A percentile compares a stretch with the other conserved stretches of the same genome.
Evolutionary conservation across 1,140 invertebrate genomes (phyloP).

Genomic region (Zaprionus ornatus): DNA sequence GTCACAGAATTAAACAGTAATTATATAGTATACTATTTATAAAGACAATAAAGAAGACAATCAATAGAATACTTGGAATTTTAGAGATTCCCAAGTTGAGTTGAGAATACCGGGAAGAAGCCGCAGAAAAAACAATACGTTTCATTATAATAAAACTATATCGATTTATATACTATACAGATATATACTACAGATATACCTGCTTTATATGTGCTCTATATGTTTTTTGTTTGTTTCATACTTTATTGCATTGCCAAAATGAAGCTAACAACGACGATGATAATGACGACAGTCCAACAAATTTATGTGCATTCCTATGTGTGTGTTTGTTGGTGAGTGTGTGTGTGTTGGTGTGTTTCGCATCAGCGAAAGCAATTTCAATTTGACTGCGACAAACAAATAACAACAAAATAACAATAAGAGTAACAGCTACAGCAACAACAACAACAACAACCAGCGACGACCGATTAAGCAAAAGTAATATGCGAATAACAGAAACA

Average conservation of each 20-base stretch:
- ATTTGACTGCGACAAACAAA: constrained; percentile 33
- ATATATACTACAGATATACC: background rate
- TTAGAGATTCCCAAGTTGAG: background rate
- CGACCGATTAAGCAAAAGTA: constrained; percentile 63
- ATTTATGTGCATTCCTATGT: constrained; percentile 50
- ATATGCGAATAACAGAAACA: constrained; percentile 55
- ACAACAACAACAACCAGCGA: constrained; percentile 9
- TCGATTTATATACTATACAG: background rate
- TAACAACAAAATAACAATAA: constrained; percentile 25
- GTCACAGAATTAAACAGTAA: background rate
- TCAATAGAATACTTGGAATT: background rate
- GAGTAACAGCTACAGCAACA: constrained; percentile 27
- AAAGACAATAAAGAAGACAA: background rate
- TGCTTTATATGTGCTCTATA: background rate
- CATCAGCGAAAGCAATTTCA: constrained; percentile 56
- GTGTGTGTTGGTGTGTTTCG: constrained; percentile 8
- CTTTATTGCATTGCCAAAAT: constrained; percentile 63
- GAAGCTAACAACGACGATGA: constrained; percentile 26
- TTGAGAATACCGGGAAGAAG: background rate
- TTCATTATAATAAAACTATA: background rate
- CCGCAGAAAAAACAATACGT: too few relatives aligned
- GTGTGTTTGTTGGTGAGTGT: constrained; percentile 5
- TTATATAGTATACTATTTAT: background rate
- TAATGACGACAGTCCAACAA: constrained; percentile 24
- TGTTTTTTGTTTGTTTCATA: constrained; percentile 33